Percentiles rank a stretch among this genome's conserved stretches.
Conservation (phyloP, 2,888 invertebrate genomes). For the Blera fallax region DNA sequence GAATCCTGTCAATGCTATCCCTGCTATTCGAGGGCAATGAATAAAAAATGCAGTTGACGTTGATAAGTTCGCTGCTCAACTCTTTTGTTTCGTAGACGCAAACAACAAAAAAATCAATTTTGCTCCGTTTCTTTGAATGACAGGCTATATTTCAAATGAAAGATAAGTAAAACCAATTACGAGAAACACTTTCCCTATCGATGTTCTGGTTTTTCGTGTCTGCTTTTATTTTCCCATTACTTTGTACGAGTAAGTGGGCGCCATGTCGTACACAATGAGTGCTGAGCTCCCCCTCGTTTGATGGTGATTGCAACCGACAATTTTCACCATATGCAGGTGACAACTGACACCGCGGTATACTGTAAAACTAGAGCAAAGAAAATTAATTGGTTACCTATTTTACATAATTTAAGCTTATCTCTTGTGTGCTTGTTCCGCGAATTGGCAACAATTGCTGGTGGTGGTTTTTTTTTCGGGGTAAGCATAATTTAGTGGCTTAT, state of each 20-base stretch:
- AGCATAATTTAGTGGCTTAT: conserved; percentile 6
- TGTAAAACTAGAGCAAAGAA: conserved; percentile 79
- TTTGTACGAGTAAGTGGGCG: conserved; percentile 48
- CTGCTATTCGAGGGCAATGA: conserved; percentile 14
- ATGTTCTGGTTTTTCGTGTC: conserved; percentile 40
- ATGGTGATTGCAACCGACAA: conserved; percentile 28
- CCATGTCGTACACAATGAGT: conserved; percentile 22
- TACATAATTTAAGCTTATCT: conserved; percentile 78
- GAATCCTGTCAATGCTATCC: conserved; percentile 18
- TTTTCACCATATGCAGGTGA: conserved; percentile 60
- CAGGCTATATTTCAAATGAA: not conserved
- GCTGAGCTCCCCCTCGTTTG: not conserved
- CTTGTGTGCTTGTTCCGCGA: conserved; percentile 43
- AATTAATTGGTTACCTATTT: conserved; percentile 79
- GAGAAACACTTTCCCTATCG: conserved; percentile 71
- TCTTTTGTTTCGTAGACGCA: conserved; percentile 39
- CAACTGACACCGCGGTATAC: conserved; percentile 29
- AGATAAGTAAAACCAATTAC: conserved; percentile 51
- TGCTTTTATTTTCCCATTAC: conserved; percentile 15
- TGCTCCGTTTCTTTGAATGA: not conserved
- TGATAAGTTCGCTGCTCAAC: conserved; percentile 33
- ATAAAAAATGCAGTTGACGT: conserved; percentile 10
- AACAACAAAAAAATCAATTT: not conserved
- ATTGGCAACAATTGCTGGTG: conserved; percentile 55
- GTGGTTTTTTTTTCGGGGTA: conserved; percentile 6